A percentile compares a stretch with the other conserved stretches of the same genome.
phyloP scores from a whole-genome alignment of 2,113 vertebrate species.

The Lepisosteus osseus region DNA sequence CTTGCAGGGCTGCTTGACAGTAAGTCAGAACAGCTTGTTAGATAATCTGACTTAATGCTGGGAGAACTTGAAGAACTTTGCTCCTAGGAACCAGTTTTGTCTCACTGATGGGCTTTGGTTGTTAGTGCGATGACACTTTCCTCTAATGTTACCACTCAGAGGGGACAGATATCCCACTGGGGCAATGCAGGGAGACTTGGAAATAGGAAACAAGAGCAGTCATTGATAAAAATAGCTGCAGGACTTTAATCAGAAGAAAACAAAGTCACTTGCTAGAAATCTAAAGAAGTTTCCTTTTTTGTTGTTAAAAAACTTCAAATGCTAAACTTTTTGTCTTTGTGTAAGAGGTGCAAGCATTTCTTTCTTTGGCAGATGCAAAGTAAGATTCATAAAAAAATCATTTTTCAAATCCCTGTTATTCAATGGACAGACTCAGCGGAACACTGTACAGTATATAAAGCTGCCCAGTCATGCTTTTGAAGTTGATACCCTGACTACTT shows the following conservation, averaged over 20 bases:
- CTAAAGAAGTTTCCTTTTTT: not conserved
- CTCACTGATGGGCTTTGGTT: constrained; percentile 20
- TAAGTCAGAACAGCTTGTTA: not conserved
- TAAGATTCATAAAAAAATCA: not conserved
- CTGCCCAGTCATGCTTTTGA: too few species aligned
- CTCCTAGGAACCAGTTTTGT: constrained; percentile 16
- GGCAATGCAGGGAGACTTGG: not conserved
- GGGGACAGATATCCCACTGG: constrained; percentile 6
- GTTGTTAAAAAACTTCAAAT: not conserved
- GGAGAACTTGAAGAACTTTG: constrained; percentile 28
- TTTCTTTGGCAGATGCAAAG: not conserved
- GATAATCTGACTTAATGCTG: constrained; percentile 1
- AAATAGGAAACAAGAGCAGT: not conserved
- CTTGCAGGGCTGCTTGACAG: not conserved
- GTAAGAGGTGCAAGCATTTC: not conserved
- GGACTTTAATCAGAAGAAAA: constrained; percentile 2
- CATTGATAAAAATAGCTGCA: not conserved
- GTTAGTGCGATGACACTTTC: constrained; percentile 23
- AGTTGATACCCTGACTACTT: too few species aligned
- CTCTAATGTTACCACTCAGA: constrained; percentile 18
- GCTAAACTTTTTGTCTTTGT: not conserved
- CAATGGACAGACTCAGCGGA: too few species aligned
- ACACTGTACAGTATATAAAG: too few species aligned
- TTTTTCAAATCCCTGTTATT: too few species aligned
- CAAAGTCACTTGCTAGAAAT: not conserved